Evolutionary conservation across 92 coral and sea anemone genomes (phyloP).

Genomic region (Hydrozoanthus gracilis): DNA sequence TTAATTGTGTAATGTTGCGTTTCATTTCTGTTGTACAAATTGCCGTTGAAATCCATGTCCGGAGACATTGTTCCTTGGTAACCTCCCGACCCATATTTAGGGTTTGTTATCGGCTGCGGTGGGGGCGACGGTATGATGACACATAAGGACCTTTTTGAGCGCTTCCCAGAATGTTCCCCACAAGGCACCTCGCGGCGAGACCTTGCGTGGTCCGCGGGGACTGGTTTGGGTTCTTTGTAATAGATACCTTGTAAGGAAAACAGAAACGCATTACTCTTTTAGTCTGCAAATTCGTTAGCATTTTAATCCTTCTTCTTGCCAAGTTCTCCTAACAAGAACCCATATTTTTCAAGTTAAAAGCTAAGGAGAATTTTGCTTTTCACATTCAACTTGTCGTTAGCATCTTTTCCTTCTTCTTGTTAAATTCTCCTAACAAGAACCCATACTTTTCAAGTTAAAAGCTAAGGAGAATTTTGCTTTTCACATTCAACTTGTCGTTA

Average conservation of each 20-base stretch:
- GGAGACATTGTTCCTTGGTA: slow-evolving; percentile 62
- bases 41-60: slow-evolving; percentile 83
- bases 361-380: no score
- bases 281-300: neutral
- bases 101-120: slow-evolving; percentile 77
- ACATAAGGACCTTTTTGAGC: slow-evolving; percentile 84
- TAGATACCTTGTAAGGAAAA: slow-evolving; percentile 42
- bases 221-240: slow-evolving; percentile 35
- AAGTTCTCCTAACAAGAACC: no score
- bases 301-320: no score
- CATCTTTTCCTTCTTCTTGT: no score
- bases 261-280: neutral
- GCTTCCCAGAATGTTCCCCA: slow-evolving; percentile 46
- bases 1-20: slow-evolving; percentile 74
- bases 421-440: no score
- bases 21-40: slow-evolving; percentile 68
- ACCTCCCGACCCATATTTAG: slow-evolving; percentile 47
- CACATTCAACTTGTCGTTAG: no score
- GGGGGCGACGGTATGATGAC: slow-evolving; percentile 95
- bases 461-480: no score
- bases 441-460: no score
- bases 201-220: slow-evolving; percentile 40
- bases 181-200: slow-evolving; percentile 77
- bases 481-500: no score
- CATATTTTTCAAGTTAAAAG: no score